A percentile compares a stretch with the other conserved stretches of the same genome.
Evolutionary conservation across 2,797 vertebrate genomes (phyloP).

Genomic region (Sebastes hopkinsi): DNA sequence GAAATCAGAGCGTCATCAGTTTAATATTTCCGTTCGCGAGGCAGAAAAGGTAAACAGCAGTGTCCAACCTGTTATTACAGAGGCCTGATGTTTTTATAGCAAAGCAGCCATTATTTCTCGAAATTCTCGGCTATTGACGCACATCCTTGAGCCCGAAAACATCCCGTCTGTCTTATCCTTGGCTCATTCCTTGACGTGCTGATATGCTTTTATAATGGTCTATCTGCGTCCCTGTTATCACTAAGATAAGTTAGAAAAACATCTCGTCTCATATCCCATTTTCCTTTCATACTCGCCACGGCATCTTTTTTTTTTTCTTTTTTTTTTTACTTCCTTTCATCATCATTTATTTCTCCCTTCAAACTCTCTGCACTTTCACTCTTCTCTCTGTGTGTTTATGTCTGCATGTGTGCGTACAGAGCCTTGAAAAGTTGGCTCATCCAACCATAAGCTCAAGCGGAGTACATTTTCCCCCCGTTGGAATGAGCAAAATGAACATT

Average conservation of each 20-base stretch:
- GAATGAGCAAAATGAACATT: conserved; percentile 72
- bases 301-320: not conserved
- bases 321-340: conserved; percentile 29
- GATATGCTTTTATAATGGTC: conserved; percentile 41
- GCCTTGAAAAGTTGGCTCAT: conserved; percentile 63
- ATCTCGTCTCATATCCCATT: conserved; percentile 60
- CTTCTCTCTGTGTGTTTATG: not conserved
- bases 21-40: not conserved
- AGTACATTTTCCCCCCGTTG: conserved; percentile 61
- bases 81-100: conserved; percentile 14
- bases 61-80: conserved; percentile 1
- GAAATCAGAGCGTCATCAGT: conserved; percentile 6
- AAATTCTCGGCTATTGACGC: conserved; percentile 13
- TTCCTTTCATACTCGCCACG: conserved; percentile 30
- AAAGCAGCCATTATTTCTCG: conserved; percentile 20
- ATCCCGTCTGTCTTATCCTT: conserved; percentile 3
- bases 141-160: conserved; percentile 34
- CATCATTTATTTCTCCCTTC: conserved; percentile 50
- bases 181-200: conserved; percentile 42
- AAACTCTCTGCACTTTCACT: conserved; percentile 25
- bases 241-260: conserved; percentile 46
- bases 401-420: not conserved
- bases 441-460: conserved; percentile 63
- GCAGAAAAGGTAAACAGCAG: conserved; percentile 13
- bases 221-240: conserved; percentile 50